phyloP scores from a whole-genome alignment of 2,888 invertebrate species.

The Pediacus dermestoides region DNA sequence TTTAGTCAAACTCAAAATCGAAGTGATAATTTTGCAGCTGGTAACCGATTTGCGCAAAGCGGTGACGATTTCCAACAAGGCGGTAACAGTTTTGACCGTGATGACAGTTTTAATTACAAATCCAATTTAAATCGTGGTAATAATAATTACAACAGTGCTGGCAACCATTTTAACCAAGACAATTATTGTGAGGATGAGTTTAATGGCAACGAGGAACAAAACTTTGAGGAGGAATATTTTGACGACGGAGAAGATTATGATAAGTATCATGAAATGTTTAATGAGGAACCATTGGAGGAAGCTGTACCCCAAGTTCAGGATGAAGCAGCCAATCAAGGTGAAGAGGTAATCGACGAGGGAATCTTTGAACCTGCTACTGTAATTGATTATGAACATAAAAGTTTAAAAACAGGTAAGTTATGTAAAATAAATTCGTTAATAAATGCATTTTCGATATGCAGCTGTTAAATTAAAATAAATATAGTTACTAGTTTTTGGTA shows the following conservation, averaged over 20 bases:
- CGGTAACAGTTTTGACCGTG: constrained; percentile 10
- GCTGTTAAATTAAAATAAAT: no score
- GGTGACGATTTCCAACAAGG: constrained; percentile 3
- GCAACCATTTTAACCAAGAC: constrained; percentile 9
- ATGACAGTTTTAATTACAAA: constrained; percentile 6
- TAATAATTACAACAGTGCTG: constrained; percentile 6
- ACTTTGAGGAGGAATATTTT: constrained; percentile 25
- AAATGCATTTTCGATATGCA: no score
- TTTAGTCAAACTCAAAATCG: no score
- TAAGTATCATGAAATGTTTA: constrained; percentile 29
- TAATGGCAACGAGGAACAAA: constrained; percentile 15
- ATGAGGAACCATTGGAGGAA: constrained; percentile 19
- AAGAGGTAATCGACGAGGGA: constrained; percentile 17
- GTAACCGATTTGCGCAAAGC: no score
- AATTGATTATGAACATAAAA: constrained; percentile 69
- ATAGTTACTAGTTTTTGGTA: no score
- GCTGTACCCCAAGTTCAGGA: background rate
- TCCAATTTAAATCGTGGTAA: background rate
- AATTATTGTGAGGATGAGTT: constrained; percentile 12
- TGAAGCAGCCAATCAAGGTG: constrained; percentile 5
- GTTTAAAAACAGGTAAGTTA: constrained; percentile 51
- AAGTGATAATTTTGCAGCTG: no score
- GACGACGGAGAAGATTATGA: constrained; percentile 32
- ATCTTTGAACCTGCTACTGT: constrained; percentile 60
- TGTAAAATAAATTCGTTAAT: background rate